Conservation (phyloP, 2,797 vertebrate genomes). For the Anas capensis region DNA sequence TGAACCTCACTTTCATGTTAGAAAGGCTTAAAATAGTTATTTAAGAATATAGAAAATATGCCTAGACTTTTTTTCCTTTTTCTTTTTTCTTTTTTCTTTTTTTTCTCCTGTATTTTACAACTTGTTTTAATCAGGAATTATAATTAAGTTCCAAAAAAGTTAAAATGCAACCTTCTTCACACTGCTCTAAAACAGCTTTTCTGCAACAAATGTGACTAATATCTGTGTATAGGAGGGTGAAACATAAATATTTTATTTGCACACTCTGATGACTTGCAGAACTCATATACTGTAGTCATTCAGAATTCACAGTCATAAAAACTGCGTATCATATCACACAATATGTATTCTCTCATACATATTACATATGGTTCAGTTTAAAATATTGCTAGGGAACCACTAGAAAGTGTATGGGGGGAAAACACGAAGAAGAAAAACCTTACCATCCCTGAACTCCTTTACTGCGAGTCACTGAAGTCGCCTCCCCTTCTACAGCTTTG, state of each 20-base stretch:
- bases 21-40: not conserved
- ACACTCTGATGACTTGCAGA: not conserved
- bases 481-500: not conserved
- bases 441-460: not conserved
- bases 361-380: constrained; percentile 16
- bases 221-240: not conserved
- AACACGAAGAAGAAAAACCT: not conserved
- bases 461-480: not conserved
- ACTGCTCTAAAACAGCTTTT: not conserved
- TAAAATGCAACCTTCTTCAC: not conserved
- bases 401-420: not conserved
- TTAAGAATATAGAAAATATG: not conserved
- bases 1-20: not conserved
- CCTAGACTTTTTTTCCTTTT: not conserved
- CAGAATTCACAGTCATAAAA: constrained; percentile 11
- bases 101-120: not conserved
- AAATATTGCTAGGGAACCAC: not conserved
- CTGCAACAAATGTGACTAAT: not conserved
- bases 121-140: not conserved
- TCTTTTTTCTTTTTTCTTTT: too few species aligned
- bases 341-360: not conserved
- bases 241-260: not conserved
- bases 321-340: fast-evolving
- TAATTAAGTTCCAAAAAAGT: not conserved
- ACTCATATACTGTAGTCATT: not conserved